These are phyloP conservation scores for human (Homo sapiens) DNA, from an alignment of 2,113 vertebrate genomes.

Conservation along the genomic window DNA sequence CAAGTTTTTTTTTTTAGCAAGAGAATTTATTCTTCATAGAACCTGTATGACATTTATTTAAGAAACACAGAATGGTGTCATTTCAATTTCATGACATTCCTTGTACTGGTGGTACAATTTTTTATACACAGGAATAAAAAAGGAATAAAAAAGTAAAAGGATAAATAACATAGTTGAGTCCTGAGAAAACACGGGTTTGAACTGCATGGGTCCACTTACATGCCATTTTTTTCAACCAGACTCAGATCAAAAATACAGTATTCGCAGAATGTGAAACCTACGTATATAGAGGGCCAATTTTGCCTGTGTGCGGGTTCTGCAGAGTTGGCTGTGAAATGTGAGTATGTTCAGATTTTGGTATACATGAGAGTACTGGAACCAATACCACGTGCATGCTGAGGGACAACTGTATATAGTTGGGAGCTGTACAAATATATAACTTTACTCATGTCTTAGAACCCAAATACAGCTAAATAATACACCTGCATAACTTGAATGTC, in stretches of 20 bases:
- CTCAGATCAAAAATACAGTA: not conserved
- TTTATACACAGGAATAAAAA: not conserved
- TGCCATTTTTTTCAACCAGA: not conserved
- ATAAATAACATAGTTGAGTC: not conserved
- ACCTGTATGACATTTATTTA: not conserved
- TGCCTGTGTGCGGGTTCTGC: not conserved
- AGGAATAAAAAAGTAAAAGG: not conserved
- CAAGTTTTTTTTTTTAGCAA: not conserved
- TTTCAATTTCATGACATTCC: not conserved
- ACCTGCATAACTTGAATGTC: not conserved
- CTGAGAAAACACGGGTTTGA: not conserved
- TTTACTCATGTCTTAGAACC: conserved; percentile 3
- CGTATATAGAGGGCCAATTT: not conserved
- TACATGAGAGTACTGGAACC: not conserved
- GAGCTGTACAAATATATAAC: not conserved
- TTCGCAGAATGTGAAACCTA: not conserved
- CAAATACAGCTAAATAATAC: not conserved
- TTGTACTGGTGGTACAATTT: not conserved
- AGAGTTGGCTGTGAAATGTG: not conserved
- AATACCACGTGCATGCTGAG: not conserved
- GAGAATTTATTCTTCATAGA: not conserved
- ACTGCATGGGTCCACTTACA: not conserved
- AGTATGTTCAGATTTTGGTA: not conserved
- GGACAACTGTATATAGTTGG: not conserved
- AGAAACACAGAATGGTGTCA: not conserved